These are phyloP conservation scores for Daphoenositta chrysoptera DNA, from an alignment of 2,113 vertebrate genomes.

Conservation along the genomic window DNA sequence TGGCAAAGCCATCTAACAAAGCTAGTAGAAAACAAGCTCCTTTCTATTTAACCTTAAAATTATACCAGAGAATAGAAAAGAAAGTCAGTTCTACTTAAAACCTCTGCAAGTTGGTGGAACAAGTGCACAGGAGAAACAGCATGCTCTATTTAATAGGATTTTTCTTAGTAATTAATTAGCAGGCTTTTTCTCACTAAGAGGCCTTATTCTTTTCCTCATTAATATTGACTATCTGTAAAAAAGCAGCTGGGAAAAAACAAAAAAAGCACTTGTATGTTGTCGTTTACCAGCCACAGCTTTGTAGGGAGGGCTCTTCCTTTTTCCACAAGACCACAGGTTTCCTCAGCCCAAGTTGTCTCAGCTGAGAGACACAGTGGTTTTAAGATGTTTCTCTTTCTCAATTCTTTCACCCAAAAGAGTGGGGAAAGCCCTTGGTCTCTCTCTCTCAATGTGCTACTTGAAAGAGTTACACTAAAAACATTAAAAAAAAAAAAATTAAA, in stretches of 20 bases:
- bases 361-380: background rate
- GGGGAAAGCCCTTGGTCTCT: background rate
- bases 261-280: background rate
- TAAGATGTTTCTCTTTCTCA: background rate
- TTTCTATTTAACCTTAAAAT: background rate
- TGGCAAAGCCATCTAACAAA: background rate
- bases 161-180: background rate
- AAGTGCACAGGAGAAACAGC: background rate
- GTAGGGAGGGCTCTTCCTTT: background rate
- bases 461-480: background rate
- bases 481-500: accelerated
- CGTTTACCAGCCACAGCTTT: background rate
- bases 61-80: background rate
- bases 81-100: background rate
- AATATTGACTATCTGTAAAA: background rate
- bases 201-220: background rate
- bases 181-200: background rate
- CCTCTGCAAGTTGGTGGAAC: background rate
- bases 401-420: background rate
- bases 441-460: background rate
- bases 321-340: background rate
- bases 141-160: background rate
- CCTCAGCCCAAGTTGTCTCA: background rate
- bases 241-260: background rate
- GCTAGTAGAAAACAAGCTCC: background rate